Evolutionary conservation across 2,888 invertebrate genomes (phyloP).

Genomic region (Trissolcus brochymenae): DNA sequence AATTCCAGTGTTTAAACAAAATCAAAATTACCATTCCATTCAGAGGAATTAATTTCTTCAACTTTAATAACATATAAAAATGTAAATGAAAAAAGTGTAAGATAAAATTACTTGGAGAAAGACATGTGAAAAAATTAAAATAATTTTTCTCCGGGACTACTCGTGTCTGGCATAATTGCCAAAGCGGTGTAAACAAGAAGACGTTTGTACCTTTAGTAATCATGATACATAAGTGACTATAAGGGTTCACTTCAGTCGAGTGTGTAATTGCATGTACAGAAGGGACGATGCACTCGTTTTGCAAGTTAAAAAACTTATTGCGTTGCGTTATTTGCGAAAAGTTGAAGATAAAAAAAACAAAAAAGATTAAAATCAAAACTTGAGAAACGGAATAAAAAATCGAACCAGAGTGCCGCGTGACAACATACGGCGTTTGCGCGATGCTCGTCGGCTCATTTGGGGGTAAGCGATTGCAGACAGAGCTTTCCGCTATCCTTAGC

Average conservation of each 20-base stretch:
- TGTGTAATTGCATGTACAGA: background rate
- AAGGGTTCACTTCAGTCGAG: conserved; percentile 1
- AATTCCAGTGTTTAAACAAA: too few relatives aligned
- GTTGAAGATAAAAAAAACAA: conserved; percentile 17
- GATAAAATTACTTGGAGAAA: too few relatives aligned
- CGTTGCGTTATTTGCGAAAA: background rate
- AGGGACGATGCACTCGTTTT: conserved; percentile 9
- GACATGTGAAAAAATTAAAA: too few relatives aligned
- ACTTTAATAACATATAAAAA: too few relatives aligned
- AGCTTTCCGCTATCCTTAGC: conserved; percentile 54
- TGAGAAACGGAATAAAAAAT: conserved; percentile 29
- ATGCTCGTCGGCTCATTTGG: conserved; percentile 38
- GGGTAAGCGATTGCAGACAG: conserved; percentile 50
- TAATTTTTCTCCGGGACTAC: too few relatives aligned
- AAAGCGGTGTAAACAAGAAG: too few relatives aligned
- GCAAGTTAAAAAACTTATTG: background rate
- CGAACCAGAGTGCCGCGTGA: conserved; percentile 36
- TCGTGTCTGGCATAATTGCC: too few relatives aligned
- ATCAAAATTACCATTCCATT: too few relatives aligned
- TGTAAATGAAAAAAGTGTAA: too few relatives aligned
- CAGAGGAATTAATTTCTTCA: too few relatives aligned
- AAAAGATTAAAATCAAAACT: conserved; percentile 4
- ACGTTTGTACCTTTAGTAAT: too few relatives aligned
- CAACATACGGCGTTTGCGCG: conserved; percentile 55
- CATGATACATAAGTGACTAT: background rate